These are phyloP conservation scores for Pandemis corylana DNA, from an alignment of 2,888 invertebrate genomes.

Conservation along the genomic window DNA sequence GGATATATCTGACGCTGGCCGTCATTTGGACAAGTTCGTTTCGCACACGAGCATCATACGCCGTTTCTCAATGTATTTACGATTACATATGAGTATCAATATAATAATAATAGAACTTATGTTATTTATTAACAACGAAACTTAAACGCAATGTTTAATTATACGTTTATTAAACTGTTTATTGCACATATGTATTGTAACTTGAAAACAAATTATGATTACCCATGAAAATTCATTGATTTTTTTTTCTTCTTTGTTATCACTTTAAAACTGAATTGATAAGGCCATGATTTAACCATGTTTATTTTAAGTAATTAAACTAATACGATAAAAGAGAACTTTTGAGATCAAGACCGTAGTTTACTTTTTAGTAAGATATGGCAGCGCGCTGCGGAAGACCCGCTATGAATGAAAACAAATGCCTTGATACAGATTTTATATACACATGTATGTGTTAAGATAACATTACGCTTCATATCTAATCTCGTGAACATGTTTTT, in stretches of 20 bases:
- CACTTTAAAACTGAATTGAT: slow-evolving; percentile 1
- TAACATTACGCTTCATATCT: slow-evolving; percentile 3
- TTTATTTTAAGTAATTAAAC: background rate
- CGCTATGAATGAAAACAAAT: background rate
- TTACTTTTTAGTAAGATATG: background rate
- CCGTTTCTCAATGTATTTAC: no score
- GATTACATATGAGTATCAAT: no score
- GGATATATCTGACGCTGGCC: no score
- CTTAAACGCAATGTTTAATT: no score
- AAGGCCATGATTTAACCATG: background rate
- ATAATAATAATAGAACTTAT: no score
- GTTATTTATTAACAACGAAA: no score
- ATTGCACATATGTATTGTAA: background rate
- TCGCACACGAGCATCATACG: no score
- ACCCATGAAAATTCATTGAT: slow-evolving; percentile 1
- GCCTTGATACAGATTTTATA: background rate
- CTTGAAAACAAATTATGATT: background rate
- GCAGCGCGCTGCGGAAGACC: background rate
- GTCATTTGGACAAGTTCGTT: no score
- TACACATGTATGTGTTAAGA: background rate
- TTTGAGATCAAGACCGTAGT: background rate
- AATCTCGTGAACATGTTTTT: background rate
- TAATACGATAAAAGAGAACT: background rate
- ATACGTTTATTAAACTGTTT: no score
- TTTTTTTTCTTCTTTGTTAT: background rate